Conservation (phyloP, 2,888 invertebrate species). For the Caenorhabditis sp. region DNA sequence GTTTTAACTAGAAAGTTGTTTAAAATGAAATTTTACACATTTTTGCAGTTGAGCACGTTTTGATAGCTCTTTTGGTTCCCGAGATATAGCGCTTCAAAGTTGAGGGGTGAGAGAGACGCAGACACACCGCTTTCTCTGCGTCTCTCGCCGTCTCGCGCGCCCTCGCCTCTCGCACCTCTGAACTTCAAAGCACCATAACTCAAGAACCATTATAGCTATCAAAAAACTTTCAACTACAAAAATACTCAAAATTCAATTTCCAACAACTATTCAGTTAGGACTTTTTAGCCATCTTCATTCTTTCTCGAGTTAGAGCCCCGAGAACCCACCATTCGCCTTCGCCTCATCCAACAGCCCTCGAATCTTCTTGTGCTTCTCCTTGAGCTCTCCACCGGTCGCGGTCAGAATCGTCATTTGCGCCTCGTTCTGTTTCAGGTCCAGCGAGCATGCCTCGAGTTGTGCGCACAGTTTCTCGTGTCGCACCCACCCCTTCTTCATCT, state of each 20-base stretch:
- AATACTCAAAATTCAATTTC: neutral
- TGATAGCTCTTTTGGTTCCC: neutral
- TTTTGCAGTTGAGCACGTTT: neutral
- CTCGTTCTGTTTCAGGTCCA: conserved; percentile 74
- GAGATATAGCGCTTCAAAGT: neutral
- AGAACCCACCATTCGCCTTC: conserved; percentile 62
- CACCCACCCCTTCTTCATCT: conserved; percentile 70
- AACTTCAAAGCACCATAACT: neutral
- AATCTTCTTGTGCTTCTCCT: conserved; percentile 77
- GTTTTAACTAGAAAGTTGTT: neutral
- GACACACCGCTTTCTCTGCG: neutral
- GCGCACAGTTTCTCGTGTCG: conserved; percentile 68
- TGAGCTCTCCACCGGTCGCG: conserved; percentile 77
- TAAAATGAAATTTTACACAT: neutral
- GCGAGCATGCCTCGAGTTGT: conserved; percentile 66
- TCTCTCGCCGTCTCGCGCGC: too few relatives aligned
- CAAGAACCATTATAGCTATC: neutral
- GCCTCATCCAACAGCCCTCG: conserved; percentile 71
- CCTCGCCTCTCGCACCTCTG: too few relatives aligned
- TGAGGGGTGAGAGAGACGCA: neutral
- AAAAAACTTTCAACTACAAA: neutral
- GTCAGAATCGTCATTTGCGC: conserved; percentile 80
- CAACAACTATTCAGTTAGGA: neutral
- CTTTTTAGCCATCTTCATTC: neutral
- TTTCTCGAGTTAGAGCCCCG: neutral